Conservation (phyloP, 2,797 vertebrate species). For the Pelodytes ibericus region DNA sequence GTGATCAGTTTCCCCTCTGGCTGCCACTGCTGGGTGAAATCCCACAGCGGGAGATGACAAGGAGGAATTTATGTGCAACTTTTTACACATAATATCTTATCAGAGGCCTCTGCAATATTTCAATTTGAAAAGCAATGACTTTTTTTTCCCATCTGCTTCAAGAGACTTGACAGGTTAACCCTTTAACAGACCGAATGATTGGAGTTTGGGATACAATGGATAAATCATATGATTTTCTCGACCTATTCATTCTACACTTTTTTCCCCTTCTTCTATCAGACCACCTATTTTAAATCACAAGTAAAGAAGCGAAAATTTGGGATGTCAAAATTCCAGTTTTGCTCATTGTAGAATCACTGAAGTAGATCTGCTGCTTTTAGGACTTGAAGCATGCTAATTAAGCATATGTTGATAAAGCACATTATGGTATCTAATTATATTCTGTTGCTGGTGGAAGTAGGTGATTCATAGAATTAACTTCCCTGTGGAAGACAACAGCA, state of each 20-base stretch:
- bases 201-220: background rate
- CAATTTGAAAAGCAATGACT: slow-evolving; percentile 79
- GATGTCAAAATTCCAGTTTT: background rate
- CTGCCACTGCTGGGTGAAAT: slow-evolving; percentile 76
- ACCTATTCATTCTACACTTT: background rate
- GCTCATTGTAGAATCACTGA: no score
- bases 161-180: slow-evolving; percentile 36
- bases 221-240: background rate
- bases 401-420: no score
- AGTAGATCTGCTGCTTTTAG: no score
- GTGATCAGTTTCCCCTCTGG: slow-evolving; percentile 75
- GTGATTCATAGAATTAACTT: no score
- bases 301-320: background rate
- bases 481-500: no score
- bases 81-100: slow-evolving; percentile 86
- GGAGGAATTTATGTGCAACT: slow-evolving; percentile 87
- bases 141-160: slow-evolving; percentile 27
- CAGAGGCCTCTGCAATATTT: slow-evolving; percentile 83
- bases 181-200: background rate
- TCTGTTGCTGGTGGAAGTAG: no score
- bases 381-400: no score
- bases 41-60: slow-evolving; percentile 80
- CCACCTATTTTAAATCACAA: background rate
- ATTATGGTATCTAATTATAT: no score
- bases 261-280: background rate